Base-by-base conservation (phyloP, 2,888 invertebrate species). In the Nomada ruficornis region DNA sequence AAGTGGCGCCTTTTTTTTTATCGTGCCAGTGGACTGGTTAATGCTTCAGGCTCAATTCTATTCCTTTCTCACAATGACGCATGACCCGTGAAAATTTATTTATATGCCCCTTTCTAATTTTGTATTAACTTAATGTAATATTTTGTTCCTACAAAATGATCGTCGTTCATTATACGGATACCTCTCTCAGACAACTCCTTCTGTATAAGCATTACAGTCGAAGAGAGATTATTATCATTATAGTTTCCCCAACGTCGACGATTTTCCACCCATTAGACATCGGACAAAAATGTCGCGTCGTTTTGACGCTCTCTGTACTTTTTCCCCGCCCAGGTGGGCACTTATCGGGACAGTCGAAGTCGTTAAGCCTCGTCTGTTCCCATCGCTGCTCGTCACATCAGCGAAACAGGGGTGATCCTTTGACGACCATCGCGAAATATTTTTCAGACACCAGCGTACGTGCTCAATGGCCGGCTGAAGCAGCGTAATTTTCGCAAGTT, bases 281-380 rank as follows among this genome's bases (percentile, higher is more conserved):
- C 26, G 0, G 36, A 36, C 42, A 29, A 62, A 72, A 52, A 47
- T 47, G 47, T 47, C 47, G 15, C 62, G 54, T 62, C 79, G 55
- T 74, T 79, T 85, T 59, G 47, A 65, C 75, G 60, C 65, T 60
- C 54, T 47, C 59, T 9, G 11, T n/a, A 64, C 20, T 44, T 73
- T 80, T 79, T 69, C 65, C 50, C 47, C 36, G 29, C 29, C 29
- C 36, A 36, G 36, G 36, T 23, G 11, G 11, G 59, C 11, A 7
- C 18, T 50, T 54, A 20, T 54, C 50, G 44, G 54, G 29, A 29
- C 44, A 60, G 13, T 62, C 57, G 55, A 47, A 69, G 71, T 77
- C 79, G 76, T 85, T 82, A 86, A 86, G 86, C 59, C 36, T 59
- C 60, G 36, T n/a, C 11, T 18, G 23, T 18, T 65, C 69, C 65